Evolutionary conservation across 1,140 invertebrate species (phyloP), one percentile per base, ranked within the genome.

Genomic region (Micrasema longulum): DNA sequence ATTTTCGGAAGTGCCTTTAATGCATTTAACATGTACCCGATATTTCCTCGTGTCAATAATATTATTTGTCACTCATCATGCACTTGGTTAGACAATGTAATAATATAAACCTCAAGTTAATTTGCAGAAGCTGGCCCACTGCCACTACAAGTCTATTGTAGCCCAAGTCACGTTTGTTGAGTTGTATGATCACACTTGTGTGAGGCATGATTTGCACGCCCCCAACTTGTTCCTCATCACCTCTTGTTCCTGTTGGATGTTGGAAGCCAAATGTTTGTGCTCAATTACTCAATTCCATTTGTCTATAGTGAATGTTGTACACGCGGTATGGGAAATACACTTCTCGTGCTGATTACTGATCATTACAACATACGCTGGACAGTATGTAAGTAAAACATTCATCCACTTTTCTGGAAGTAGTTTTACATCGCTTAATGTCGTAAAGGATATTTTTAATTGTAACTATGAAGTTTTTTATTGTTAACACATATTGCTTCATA

Each of bases 1-100:
- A n/a, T 71, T 76, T 76, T 63, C 73, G 68, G 62, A 73, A 76
- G 74, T 76, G 74, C 74, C 74, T 76, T 71, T 72, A 67, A 76
- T 43, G 74, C 74, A 76, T 76, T 73, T 73, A 73, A 75, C 73
- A 69, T 65, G 65, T 65, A 69, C 35, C 69, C 64, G 20, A 31
- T 43, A 38, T 69, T 16, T 23, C 38, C 63, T 20, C 55, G 35
- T 62, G 20, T 75, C 71, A 68, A 69, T 48, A 55, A 26, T 72
- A 53, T 66, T 48, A 12, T 31, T 4, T 31, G 26, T 31, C 67
- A 55, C 73, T 69, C 57, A 55, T 65, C 9, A 26, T 47, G 47
- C 53, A 41, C 60, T 55, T 62, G 14, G 55, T 67, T 67, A 38
- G 66, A 57, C 52, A 23, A 18, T 53, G 47, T 55, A 31, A 52